These are phyloP conservation scores for Mimumesa dahlbomi DNA, from an alignment of 2,888 invertebrate genomes.

Conservation along the genomic window DNA sequence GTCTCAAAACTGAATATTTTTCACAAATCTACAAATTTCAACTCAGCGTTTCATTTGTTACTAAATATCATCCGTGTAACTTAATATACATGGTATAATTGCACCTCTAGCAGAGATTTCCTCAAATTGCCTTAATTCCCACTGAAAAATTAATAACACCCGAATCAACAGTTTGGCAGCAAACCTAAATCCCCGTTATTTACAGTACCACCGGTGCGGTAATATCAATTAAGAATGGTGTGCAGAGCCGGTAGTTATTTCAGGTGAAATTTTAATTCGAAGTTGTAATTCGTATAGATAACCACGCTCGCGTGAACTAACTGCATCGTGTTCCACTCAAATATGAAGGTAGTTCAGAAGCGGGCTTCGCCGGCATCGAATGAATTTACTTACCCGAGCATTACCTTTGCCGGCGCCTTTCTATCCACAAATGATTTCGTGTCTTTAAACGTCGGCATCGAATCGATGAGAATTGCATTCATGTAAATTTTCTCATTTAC, in stretches of 20 bases:
- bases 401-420: slow-evolving; percentile 8
- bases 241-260: slow-evolving; percentile 1
- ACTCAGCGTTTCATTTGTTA: too few relatives aligned
- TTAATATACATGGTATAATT: too few relatives aligned
- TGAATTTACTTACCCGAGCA: slow-evolving; percentile 34
- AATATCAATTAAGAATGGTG: background rate
- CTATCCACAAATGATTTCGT: slow-evolving; percentile 22
- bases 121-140: too few relatives aligned
- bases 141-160: too few relatives aligned
- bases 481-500: slow-evolving; percentile 43
- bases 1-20: too few relatives aligned
- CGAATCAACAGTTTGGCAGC: too few relatives aligned
- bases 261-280: slow-evolving; percentile 4
- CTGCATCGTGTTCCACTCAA: slow-evolving; percentile 6
- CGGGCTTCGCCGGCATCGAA: slow-evolving; percentile 6
- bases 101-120: too few relatives aligned
- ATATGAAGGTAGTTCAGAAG: slow-evolving; percentile 18
- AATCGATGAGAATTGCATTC: slow-evolving; percentile 42
- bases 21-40: too few relatives aligned
- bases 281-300: slow-evolving; percentile 11
- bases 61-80: too few relatives aligned
- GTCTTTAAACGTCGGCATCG: slow-evolving; percentile 20
- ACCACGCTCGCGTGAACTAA: slow-evolving; percentile 7
- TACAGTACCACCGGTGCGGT: too few relatives aligned
- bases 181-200: too few relatives aligned